Evolutionary conservation across 2,797 vertebrate species (phyloP), one percentile per base, ranked within the genome.

Genomic region (Huso huso): DNA sequence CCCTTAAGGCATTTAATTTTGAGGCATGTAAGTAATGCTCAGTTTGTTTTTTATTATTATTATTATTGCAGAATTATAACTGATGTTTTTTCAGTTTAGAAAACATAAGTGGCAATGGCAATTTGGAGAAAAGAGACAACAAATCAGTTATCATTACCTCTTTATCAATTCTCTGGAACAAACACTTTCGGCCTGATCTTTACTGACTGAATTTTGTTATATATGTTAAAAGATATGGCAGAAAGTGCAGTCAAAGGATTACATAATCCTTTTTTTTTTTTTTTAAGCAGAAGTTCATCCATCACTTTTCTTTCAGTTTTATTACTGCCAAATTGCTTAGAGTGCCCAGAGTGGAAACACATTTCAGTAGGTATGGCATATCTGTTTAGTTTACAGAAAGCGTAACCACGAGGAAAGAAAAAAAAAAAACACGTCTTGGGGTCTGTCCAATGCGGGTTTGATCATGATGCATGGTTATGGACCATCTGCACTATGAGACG

Each of bases 381-480:
- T 86, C 79, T 73, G 65, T 78, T 74, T 76, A 88, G 88, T 84
- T 83, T 82, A 88, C 89, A 88, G 81, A 74, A 86, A 77, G 74
- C 70, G 82, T 73, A 78, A 81, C 84, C 83, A 79, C 82, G 70
- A 82, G 83, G 79, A 81, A 71, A 72, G 67, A 68, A 69, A 61
- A 71, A 63, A 70, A 65, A 67, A 69, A 71, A 79, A 82, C 73
- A 78, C 82, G 79, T 83, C 80, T 73, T 72, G 73, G 81, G 74
- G 80, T 74, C 78, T 72, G 86, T 84, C 77, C 81, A 61, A 52
- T 55, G 65, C 83, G 70, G 70, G 69, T 79, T 64, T 81, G 7
- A 66, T 81, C 71, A 72, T 91, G 90, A 93, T 88, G 85, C 86
- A 92, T 79, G 86, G 76, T 90, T 87, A 90, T 88, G 85, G 88